Conservation (phyloP, 2,797 vertebrate genomes). For the Myripristis murdjan region DNA sequence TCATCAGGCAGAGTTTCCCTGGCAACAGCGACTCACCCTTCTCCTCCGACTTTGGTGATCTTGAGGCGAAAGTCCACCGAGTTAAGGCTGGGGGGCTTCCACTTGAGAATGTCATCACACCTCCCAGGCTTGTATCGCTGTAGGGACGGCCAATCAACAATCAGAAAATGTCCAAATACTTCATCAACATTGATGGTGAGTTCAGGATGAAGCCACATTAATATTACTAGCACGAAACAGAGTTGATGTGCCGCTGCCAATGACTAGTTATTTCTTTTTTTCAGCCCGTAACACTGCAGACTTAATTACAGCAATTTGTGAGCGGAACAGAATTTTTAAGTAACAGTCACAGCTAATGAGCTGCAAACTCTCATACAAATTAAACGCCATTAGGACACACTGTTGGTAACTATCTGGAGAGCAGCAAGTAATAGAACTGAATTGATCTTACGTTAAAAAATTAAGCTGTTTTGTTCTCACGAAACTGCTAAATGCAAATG, state of each 20-base stretch:
- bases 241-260: not conserved
- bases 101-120: conserved; percentile 98
- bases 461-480: conserved; percentile 4
- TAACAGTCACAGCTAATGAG: conserved; percentile 45
- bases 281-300: conserved; percentile 8
- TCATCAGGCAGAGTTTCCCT: conserved; percentile 61
- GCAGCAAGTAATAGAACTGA: conserved; percentile 23
- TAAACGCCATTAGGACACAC: conserved; percentile 30
- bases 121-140: conserved; percentile 96
- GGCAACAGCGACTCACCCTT: conserved; percentile 91
- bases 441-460: conserved; percentile 24
- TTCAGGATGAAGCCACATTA: conserved; percentile 3
- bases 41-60: conserved; percentile 97
- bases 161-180: conserved; percentile 6
- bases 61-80: conserved; percentile 99
- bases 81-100: conserved; percentile 98
- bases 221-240: conserved; percentile 11
- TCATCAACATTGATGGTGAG: conserved; percentile 22
- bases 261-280: conserved; percentile 3
- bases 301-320: conserved; percentile 48
- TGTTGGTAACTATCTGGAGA: conserved; percentile 29
- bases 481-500: conserved; percentile 20
- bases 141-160: conserved; percentile 46
- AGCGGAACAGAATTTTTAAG: conserved; percentile 31
- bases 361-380: conserved; percentile 35